Base-by-base conservation (phyloP, 2,888 invertebrate genomes). In the Cylloceria caligata region DNA sequence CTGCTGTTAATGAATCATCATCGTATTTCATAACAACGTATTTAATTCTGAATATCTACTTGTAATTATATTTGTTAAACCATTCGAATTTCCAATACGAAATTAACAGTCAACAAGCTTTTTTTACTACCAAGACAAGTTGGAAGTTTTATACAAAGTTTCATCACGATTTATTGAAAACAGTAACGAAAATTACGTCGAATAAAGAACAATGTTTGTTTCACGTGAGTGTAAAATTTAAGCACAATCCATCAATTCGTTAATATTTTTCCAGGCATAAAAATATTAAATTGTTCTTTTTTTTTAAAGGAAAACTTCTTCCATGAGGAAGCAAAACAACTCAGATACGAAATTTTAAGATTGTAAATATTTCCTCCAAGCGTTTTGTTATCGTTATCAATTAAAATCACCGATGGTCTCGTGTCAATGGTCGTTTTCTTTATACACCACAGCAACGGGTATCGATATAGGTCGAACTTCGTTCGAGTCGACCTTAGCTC, bases 1-100 rank as follows among this genome's bases (percentile, higher is more conserved):
- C 30, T 27, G 27, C 68, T 39, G 68, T 62, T 55, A 65, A 79
- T 82, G 78, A 78, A 57, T 82, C 78, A 82, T 78, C 74, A 65
- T 34, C 65, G 67, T 60, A 49, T 78, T 60, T 49, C 42, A 62
- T 71, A 64, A 42, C 19, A 24, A 57, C 69, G 64, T 72, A 57
- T 45, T 64, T 55, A 19, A 19, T 9, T 13, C 9, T 13, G 34
- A 21, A 11, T 24, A 64, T 30, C 24, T n/a, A 27, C 30, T 45
- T 19, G 75, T 24, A 55, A 65, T 65, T 78, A 36, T 60, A 36
- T 42, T 30, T 13, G 52, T 34, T 34, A 16, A 55, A 24, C 4
- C 1, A n/a, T 11, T 16, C 4, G 45, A 72, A 24, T 36, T 24
- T 52, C 49, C 24, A 1, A 3, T 9, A 11, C 21, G 21, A 21